Percentiles rank a stretch among this genome's conserved stretches.
Evolutionary conservation across 1,140 invertebrate genomes (phyloP).

Genomic region (Aphelenchoides fujianensis): DNA sequence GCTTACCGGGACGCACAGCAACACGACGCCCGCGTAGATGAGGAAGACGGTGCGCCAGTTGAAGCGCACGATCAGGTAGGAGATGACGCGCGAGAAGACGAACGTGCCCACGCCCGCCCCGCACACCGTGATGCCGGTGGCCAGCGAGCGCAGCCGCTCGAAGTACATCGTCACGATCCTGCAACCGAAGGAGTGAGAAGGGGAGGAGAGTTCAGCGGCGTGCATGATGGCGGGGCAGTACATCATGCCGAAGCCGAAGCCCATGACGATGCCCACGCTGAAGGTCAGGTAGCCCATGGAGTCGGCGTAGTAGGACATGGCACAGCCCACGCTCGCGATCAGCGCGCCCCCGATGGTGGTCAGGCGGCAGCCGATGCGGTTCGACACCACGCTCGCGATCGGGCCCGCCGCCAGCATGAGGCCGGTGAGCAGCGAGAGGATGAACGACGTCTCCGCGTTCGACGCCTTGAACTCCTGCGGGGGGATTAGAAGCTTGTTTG

Average conservation of each 20-base stretch:
- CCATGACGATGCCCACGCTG: slow-evolving; percentile 76
- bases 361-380: slow-evolving; percentile 82
- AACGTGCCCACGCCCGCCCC: slow-evolving; percentile 86
- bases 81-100: slow-evolving; percentile 67
- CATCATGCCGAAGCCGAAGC: slow-evolving; percentile 79
- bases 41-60: slow-evolving; percentile 70
- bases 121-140: slow-evolving; percentile 67
- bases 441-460: slow-evolving; percentile 77
- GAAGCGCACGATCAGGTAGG: slow-evolving; percentile 64
- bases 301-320: slow-evolving; percentile 51
- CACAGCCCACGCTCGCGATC: slow-evolving; percentile 73
- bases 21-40: slow-evolving; percentile 72
- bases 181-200: no score
- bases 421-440: slow-evolving; percentile 84
- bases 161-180: slow-evolving; percentile 78
- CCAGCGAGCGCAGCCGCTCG: slow-evolving; percentile 68
- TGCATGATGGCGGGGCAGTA: slow-evolving; percentile 86
- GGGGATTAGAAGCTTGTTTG: no score
- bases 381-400: slow-evolving; percentile 83
- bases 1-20: slow-evolving; percentile 72
- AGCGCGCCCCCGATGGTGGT: slow-evolving; percentile 83
- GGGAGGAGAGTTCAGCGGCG: no score
- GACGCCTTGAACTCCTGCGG: slow-evolving; percentile 71
- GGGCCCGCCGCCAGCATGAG: slow-evolving; percentile 76
- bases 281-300: slow-evolving; percentile 76